Evolutionary conservation across 2,113 vertebrate genomes (phyloP).

Genomic region (Macaca mulatta): DNA sequence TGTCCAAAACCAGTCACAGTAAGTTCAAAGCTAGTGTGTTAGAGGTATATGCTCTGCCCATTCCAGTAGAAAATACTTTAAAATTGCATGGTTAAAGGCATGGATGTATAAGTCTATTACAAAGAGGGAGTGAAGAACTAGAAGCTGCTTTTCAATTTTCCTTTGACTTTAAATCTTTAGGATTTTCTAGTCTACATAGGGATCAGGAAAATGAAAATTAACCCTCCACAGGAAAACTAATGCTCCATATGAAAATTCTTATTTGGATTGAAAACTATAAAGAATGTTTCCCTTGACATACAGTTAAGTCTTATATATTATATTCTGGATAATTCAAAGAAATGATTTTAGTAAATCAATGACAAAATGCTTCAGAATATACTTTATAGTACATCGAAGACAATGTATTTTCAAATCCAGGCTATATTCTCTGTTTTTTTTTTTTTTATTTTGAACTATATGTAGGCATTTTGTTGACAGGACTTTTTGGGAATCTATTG

Average conservation of each 20-base stretch:
- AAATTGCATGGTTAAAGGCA: neutral
- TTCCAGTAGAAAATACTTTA: neutral
- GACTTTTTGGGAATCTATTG: neutral
- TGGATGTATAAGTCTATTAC: neutral
- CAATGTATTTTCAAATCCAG: constrained; percentile 21
- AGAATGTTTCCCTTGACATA: neutral
- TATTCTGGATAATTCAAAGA: neutral
- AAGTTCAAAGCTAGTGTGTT: neutral
- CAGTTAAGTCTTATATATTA: neutral
- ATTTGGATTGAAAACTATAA: neutral
- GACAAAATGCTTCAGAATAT: neutral
- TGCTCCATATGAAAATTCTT: neutral
- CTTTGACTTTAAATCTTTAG: neutral
- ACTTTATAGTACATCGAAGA: neutral
- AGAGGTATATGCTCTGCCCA: neutral
- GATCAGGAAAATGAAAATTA: constrained; percentile 13
- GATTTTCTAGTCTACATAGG: neutral
- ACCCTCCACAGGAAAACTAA: neutral
- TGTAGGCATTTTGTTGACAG: neutral
- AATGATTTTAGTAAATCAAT: neutral
- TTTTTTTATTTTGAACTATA: neutral
- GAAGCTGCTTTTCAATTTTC: neutral
- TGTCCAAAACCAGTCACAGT: neutral
- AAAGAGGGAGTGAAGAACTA: constrained; percentile 7
- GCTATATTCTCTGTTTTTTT: neutral